These are phyloP conservation scores for Papilio aristodemus DNA, from an alignment of 1,140 invertebrate genomes.

Conservation along the genomic window DNA sequence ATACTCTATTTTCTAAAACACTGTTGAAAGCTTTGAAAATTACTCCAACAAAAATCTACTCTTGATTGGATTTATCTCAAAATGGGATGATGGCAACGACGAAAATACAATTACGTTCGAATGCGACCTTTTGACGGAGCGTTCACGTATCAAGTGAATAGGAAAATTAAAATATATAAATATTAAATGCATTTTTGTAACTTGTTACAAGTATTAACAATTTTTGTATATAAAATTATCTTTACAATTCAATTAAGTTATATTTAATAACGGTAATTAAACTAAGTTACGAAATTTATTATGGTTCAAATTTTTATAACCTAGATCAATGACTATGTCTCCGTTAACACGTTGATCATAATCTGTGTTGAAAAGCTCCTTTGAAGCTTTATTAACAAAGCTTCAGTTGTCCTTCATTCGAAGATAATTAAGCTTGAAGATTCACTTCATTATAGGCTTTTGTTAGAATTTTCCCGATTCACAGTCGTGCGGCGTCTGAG, in stretches of 20 bases:
- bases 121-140: background rate
- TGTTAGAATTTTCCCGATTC: conserved; percentile 12
- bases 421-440: conserved; percentile 23
- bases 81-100: conserved; percentile 10
- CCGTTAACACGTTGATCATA: no score
- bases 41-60: conserved; percentile 1
- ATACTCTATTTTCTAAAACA: background rate
- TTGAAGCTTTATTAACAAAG: conserved; percentile 6
- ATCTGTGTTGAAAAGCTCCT: background rate
- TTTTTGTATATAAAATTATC: background rate
- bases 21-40: conserved; percentile 18
- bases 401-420: conserved; percentile 1
- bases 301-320: no score
- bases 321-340: no score
- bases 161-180: conserved; percentile 2
- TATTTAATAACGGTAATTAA: no score
- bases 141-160: background rate
- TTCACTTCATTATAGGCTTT: conserved; percentile 23
- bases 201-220: background rate
- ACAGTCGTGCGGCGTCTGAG: background rate
- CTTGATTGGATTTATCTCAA: conserved; percentile 7
- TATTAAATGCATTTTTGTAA: conserved; percentile 11
- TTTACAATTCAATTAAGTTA: no score
- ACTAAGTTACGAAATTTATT: no score
- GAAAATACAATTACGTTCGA: conserved; percentile 15